phyloP scores from a whole-genome alignment of 2,888 invertebrate species.

The Tachystola acroxantha region DNA sequence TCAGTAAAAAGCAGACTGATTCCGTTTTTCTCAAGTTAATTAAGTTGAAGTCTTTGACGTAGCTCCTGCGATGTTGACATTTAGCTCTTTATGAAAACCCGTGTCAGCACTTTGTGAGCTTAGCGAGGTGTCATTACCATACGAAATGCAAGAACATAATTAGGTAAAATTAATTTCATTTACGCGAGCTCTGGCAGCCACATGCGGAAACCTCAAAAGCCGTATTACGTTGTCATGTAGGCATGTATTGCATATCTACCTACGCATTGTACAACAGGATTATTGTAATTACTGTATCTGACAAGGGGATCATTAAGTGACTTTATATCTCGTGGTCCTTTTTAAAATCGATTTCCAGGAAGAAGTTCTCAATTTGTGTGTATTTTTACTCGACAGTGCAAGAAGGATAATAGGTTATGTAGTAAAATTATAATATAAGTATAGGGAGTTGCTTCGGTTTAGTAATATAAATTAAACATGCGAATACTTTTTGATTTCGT shows the following conservation, averaged over 20 bases:
- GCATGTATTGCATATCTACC: neutral
- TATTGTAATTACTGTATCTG: constrained; percentile 48
- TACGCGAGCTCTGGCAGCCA: constrained; percentile 26
- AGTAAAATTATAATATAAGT: too few relatives aligned
- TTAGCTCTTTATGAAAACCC: constrained; percentile 1
- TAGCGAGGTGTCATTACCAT: constrained; percentile 5
- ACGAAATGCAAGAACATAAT: constrained; percentile 20
- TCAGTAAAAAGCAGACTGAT: too few relatives aligned
- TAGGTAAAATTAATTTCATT: constrained; percentile 37
- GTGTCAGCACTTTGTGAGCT: neutral
- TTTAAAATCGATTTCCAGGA: too few relatives aligned
- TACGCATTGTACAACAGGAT: constrained; percentile 26
- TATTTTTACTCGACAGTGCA: too few relatives aligned
- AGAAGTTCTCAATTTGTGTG: too few relatives aligned
- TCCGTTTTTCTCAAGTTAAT: too few relatives aligned
- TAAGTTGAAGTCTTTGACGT: too few relatives aligned
- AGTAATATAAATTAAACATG: too few relatives aligned
- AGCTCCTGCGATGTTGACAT: neutral
- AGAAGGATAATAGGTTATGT: too few relatives aligned
- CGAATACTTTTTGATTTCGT: too few relatives aligned
- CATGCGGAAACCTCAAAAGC: constrained; percentile 39
- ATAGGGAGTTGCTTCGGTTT: too few relatives aligned
- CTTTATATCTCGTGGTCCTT: too few relatives aligned
- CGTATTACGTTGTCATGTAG: constrained; percentile 30
- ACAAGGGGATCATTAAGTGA: constrained; percentile 39